phyloP scores from a whole-genome alignment of 2,888 invertebrate genomes.

The Pardosa pseudoannulata region DNA sequence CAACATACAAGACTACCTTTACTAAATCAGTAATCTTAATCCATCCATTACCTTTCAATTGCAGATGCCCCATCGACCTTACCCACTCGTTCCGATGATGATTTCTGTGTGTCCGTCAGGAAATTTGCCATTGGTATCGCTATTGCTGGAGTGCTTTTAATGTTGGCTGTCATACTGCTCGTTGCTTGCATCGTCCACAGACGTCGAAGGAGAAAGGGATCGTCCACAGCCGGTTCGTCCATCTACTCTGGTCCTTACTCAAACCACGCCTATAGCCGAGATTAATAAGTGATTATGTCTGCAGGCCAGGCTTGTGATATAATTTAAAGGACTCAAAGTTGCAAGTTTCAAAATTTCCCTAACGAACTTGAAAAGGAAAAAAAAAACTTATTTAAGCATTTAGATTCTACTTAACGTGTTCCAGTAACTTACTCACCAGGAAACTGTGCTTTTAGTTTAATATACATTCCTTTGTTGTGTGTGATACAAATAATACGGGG shows the following conservation, averaged over 20 bases:
- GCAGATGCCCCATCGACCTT: constrained; percentile 29
- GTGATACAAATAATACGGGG: too few species aligned
- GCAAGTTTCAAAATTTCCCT: neutral
- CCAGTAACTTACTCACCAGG: too few species aligned
- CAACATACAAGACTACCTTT: too few species aligned
- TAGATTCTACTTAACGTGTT: too few species aligned
- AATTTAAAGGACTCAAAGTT: neutral
- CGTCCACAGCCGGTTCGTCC: constrained; percentile 87
- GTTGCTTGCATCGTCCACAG: constrained; percentile 90
- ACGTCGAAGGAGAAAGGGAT: constrained; percentile 83
- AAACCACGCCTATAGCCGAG: constrained; percentile 86
- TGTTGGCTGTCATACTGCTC: constrained; percentile 91
- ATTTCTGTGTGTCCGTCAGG: constrained; percentile 91
- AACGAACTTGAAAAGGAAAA: neutral
- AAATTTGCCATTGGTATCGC: constrained; percentile 95
- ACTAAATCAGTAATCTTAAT: too few species aligned
- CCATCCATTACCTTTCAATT: neutral
- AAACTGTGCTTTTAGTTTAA: too few species aligned
- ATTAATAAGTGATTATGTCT: constrained; percentile 53
- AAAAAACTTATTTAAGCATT: too few species aligned
- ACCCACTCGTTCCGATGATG: constrained; percentile 77
- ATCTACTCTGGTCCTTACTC: constrained; percentile 96
- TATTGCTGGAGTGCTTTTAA: constrained; percentile 90
- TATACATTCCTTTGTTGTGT: too few species aligned
- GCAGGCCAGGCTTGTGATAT: constrained; percentile 36